Percentiles rank a stretch among this genome's conserved stretches.
phyloP scores from a whole-genome alignment of 2,797 vertebrate species.

The Syndactyla subalaris region DNA sequence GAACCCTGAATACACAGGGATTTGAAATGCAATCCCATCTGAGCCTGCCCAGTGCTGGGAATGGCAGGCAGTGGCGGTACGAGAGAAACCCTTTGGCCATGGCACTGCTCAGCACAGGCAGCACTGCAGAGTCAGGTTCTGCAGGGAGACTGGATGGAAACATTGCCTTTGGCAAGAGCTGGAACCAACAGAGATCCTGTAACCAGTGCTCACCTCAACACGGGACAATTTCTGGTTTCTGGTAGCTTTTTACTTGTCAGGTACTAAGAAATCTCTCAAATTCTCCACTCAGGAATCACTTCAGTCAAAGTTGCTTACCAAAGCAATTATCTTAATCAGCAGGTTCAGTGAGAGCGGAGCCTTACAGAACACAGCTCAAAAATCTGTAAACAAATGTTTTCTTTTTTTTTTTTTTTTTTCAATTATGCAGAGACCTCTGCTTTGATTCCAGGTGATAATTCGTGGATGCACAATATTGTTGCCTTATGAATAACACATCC shows the following conservation, averaged over 20 bases:
- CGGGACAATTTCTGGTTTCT: not conserved
- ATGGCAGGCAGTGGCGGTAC: rapidly evolving
- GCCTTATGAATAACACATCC: not conserved
- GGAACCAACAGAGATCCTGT: not conserved
- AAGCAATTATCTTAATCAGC: conserved; percentile 9
- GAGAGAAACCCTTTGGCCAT: not conserved
- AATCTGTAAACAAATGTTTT: not conserved
- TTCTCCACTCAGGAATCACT: not conserved
- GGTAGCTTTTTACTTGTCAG: not conserved
- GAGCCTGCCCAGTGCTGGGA: not conserved
- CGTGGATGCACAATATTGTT: not conserved
- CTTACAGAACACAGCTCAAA: not conserved
- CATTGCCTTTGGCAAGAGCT: not conserved
- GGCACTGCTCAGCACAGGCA: not conserved
- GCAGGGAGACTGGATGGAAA: not conserved
- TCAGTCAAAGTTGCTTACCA: not conserved
- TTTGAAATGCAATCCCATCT: not conserved
- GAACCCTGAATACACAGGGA: not conserved
- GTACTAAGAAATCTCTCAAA: not conserved
- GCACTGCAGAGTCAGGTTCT: not conserved
- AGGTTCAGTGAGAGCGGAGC: not conserved
- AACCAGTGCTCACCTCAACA: not conserved
- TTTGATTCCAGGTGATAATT: not conserved
- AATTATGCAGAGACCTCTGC: not conserved
- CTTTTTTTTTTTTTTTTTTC: not conserved